A percentile compares a stretch with the other conserved stretches of the same genome.
phyloP scores from a whole-genome alignment of 1,140 invertebrate species.

The Melitaea cinxia region DNA sequence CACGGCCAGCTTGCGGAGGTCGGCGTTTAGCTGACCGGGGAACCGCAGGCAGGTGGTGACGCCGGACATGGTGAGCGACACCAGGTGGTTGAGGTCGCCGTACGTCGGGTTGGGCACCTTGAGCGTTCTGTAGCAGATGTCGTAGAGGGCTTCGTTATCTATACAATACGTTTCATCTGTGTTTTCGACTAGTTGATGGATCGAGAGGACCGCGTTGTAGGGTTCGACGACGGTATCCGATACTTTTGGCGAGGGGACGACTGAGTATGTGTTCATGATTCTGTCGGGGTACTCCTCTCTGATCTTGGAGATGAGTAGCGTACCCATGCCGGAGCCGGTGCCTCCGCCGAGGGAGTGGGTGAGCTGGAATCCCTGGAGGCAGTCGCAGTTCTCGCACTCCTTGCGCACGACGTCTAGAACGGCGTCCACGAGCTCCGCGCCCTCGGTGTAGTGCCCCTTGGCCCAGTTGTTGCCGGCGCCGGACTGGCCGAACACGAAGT shows the following conservation, averaged over 20 bases:
- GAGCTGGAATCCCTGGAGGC: slow-evolving; percentile 89
- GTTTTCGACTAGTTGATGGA: slow-evolving; percentile 91
- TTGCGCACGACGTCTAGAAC: slow-evolving; percentile 92
- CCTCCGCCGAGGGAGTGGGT: slow-evolving; percentile 89
- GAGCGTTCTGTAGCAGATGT: slow-evolving; percentile 91
- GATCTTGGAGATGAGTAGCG: slow-evolving; percentile 89
- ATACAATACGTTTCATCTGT: slow-evolving; percentile 92
- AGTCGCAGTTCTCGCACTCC: slow-evolving; percentile 90
- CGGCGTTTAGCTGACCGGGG: slow-evolving; percentile 94
- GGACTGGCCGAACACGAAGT: slow-evolving; percentile 71
- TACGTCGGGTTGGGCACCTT: slow-evolving; percentile 91
- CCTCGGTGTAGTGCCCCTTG: slow-evolving; percentile 96
- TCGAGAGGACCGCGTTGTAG: slow-evolving; percentile 90
- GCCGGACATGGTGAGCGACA: slow-evolving; percentile 90
- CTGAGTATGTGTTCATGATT: slow-evolving; percentile 94
- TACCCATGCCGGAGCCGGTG: slow-evolving; percentile 85
- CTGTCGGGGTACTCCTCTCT: slow-evolving; percentile 91
- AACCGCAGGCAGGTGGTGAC: slow-evolving; percentile 84
- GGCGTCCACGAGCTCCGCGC: slow-evolving; percentile 88
- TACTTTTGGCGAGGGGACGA: slow-evolving; percentile 90
- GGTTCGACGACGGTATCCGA: slow-evolving; percentile 93
- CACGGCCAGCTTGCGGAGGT: slow-evolving; percentile 96
- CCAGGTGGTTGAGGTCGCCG: slow-evolving; percentile 90
- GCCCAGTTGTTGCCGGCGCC: slow-evolving; percentile 87
- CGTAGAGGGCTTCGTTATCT: slow-evolving; percentile 91